Evolutionary conservation across 2,888 invertebrate species (phyloP).

Genomic region (Pandemis corylana): DNA sequence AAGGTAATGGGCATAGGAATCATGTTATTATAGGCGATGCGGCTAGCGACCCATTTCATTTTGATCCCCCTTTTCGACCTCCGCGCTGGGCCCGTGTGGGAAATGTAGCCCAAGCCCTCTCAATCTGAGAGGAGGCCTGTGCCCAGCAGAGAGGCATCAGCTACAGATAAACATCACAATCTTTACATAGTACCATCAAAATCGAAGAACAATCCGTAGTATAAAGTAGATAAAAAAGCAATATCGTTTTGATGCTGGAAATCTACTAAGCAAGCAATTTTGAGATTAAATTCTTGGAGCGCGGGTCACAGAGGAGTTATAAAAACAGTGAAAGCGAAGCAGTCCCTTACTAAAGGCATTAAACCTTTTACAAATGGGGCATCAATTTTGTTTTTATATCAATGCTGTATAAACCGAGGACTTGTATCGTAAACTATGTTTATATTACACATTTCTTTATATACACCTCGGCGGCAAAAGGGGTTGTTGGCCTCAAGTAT

Average conservation of each 20-base stretch:
- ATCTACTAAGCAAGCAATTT: slow-evolving; percentile 78
- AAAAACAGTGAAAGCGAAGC: slow-evolving; percentile 64
- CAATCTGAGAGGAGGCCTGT: too few species aligned
- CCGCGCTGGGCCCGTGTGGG: too few species aligned
- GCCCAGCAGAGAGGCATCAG: too few species aligned
- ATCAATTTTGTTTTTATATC: slow-evolving; percentile 10
- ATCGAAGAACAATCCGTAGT: slow-evolving; percentile 36
- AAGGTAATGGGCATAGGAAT: too few species aligned
- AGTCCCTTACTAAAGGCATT: slow-evolving; percentile 51
- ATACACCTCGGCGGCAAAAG: too few species aligned
- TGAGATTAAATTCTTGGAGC: slow-evolving; percentile 78
- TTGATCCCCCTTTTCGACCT: too few species aligned
- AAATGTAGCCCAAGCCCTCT: too few species aligned
- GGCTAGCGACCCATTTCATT: too few species aligned
- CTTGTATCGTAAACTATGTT: neutral
- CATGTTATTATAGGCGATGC: too few species aligned
- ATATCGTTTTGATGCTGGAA: slow-evolving; percentile 64
- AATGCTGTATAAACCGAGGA: neutral
- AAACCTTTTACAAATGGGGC: slow-evolving; percentile 12
- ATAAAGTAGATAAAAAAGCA: slow-evolving; percentile 46
- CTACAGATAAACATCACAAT: too few species aligned
- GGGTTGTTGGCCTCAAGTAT: too few species aligned
- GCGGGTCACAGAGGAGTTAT: slow-evolving; percentile 66
- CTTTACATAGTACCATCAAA: neutral
- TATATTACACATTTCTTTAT: too few species aligned